Evolutionary conservation across 1,140 invertebrate genomes (phyloP).

Genomic region (Teleopsis dalmanni): DNA sequence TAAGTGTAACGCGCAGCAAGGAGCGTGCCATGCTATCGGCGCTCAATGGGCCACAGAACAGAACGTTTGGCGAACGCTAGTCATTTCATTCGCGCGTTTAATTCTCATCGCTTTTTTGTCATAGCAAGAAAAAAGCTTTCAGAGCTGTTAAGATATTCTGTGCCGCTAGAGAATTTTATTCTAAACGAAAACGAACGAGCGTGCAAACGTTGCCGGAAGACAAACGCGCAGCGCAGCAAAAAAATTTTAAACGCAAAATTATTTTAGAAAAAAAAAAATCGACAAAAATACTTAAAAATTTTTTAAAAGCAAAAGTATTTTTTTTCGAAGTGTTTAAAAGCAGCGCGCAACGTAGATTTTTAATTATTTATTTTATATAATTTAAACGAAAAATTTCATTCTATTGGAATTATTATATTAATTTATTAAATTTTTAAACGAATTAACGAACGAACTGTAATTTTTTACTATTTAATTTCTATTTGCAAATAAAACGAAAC

Average conservation of each 20-base stretch:
- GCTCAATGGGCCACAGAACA: too few relatives aligned
- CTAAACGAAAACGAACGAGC: constrained; percentile 17
- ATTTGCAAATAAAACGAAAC: not conserved
- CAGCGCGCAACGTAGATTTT: too few relatives aligned
- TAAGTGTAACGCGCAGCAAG: too few relatives aligned
- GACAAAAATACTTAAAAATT: not conserved
- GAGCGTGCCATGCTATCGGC: too few relatives aligned
- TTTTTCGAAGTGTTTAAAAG: too few relatives aligned
- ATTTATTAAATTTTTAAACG: not conserved
- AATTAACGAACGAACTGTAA: not conserved
- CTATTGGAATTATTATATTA: too few relatives aligned
- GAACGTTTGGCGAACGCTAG: too few relatives aligned
- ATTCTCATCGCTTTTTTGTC: constrained; percentile 4
- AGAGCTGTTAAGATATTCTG: not conserved
- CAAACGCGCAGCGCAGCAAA: not conserved
- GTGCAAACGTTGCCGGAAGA: constrained; percentile 9
- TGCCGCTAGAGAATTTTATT: not conserved
- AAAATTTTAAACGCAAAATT: not conserved
- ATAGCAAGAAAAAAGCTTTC: constrained; percentile 3
- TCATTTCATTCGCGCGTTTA: too few relatives aligned
- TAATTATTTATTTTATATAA: too few relatives aligned
- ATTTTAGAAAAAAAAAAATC: not conserved
- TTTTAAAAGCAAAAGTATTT: constrained; percentile 1
- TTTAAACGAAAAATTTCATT: too few relatives aligned
- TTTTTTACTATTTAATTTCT: too few relatives aligned